phyloP scores from a whole-genome alignment of 2,888 invertebrate genomes.

The Laspeyria flexula region DNA sequence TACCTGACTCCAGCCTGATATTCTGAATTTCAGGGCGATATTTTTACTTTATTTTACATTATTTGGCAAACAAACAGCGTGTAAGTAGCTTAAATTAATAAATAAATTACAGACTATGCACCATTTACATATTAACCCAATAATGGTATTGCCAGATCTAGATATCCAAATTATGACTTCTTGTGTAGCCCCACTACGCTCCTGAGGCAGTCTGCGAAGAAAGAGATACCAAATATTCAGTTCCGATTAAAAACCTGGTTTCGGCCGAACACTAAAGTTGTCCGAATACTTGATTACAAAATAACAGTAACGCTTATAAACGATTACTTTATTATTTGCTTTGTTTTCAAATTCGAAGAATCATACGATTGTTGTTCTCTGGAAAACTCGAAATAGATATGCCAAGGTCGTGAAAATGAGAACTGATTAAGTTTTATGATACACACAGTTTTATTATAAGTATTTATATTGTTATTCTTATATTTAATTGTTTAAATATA shows the following conservation, averaged over 20 bases:
- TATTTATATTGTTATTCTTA: background rate
- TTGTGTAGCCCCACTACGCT: no score
- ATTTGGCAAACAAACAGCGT: no score
- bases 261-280: no score
- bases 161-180: no score
- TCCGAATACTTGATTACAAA: slow-evolving; percentile 22
- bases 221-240: background rate
- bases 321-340: slow-evolving; percentile 1
- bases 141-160: no score
- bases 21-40: no score
- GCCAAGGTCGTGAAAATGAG: background rate
- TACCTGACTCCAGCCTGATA: no score
- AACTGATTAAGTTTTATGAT: slow-evolving; percentile 13
- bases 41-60: no score
- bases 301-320: slow-evolving; percentile 6
- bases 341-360: background rate
- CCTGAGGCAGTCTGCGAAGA: no score
- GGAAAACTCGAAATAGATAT: background rate
- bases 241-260: background rate
- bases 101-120: no score
- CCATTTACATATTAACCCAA: no score
- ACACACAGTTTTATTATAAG: background rate
- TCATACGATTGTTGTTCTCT: background rate
- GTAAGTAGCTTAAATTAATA: no score
- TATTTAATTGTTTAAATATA: background rate